phyloP scores from a whole-genome alignment of 2,113 vertebrate species.

The Lampris incognitus region DNA sequence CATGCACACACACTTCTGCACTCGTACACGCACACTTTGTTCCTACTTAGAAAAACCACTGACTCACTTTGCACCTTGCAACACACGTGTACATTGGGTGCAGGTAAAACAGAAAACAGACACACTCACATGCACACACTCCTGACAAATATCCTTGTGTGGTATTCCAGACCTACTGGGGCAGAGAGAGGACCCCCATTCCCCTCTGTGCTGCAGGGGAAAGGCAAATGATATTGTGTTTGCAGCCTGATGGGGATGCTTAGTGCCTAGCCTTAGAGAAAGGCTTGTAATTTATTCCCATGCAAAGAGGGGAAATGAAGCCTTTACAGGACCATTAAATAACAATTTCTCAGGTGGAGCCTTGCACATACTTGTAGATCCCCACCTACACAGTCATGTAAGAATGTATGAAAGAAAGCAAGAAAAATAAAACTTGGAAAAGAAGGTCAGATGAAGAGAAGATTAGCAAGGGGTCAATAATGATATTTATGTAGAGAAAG shows the following conservation, averaged over 20 bases:
- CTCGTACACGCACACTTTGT: constrained; percentile 3
- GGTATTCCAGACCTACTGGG: constrained; percentile 55
- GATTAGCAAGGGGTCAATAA: too few species aligned
- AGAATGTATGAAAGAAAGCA: too few species aligned
- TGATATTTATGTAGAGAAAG: too few species aligned
- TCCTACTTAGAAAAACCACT: constrained; percentile 17
- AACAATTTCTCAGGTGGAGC: constrained; percentile 52
- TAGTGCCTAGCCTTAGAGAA: constrained; percentile 50
- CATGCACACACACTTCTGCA: constrained; percentile 8
- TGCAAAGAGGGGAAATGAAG: constrained; percentile 67
- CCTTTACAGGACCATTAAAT: constrained; percentile 71
- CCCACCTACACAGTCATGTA: background rate
- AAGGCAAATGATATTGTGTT: constrained; percentile 51
- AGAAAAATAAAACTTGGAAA: too few species aligned
- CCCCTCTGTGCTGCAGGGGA: constrained; percentile 38
- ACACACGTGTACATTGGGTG: background rate
- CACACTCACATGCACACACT: constrained; percentile 1
- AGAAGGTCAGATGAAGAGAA: too few species aligned
- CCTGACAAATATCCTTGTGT: constrained; percentile 16
- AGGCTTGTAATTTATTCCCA: constrained; percentile 70
- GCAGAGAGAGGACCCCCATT: constrained; percentile 49
- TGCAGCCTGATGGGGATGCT: constrained; percentile 63
- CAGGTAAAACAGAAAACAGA: constrained; percentile 1
- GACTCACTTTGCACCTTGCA: constrained; percentile 26
- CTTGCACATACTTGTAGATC: background rate